Evolutionary conservation across 2,797 vertebrate genomes (phyloP).

Genomic region (Chrosomus eos): DNA sequence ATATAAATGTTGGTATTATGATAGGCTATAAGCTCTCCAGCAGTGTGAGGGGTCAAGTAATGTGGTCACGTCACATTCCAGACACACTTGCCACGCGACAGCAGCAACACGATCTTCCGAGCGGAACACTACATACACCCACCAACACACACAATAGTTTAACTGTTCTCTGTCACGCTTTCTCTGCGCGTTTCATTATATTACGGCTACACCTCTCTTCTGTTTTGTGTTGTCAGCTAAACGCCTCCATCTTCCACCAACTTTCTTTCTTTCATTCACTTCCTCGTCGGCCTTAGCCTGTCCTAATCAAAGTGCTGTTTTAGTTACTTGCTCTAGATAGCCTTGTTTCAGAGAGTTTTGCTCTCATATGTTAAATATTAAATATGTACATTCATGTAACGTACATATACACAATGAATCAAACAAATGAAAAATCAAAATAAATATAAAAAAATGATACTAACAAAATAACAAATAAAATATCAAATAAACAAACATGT

Average conservation of each 20-base stretch:
- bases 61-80: conserved; percentile 56
- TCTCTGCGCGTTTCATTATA: conserved; percentile 17
- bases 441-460: no score
- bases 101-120: conserved; percentile 54
- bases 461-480: no score
- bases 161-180: conserved; percentile 41
- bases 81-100: conserved; percentile 58
- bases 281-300: not conserved
- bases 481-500: no score
- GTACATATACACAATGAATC: no score
- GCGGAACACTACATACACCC: conserved; percentile 38
- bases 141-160: conserved; percentile 33
- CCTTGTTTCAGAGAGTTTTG: not conserved
- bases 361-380: not conserved
- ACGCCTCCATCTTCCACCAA: not conserved
- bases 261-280: conserved; percentile 28
- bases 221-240: conserved; percentile 8
- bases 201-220: not conserved
- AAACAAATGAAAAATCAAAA: no score
- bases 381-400: not conserved
- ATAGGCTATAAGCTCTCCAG: conserved; percentile 39
- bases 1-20: conserved; percentile 26
- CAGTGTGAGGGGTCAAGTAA: conserved; percentile 45
- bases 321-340: not conserved
- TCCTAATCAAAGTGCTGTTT: not conserved